Conservation (phyloP, 2,797 vertebrate species). For the Geotrypetes seraphini region DNA sequence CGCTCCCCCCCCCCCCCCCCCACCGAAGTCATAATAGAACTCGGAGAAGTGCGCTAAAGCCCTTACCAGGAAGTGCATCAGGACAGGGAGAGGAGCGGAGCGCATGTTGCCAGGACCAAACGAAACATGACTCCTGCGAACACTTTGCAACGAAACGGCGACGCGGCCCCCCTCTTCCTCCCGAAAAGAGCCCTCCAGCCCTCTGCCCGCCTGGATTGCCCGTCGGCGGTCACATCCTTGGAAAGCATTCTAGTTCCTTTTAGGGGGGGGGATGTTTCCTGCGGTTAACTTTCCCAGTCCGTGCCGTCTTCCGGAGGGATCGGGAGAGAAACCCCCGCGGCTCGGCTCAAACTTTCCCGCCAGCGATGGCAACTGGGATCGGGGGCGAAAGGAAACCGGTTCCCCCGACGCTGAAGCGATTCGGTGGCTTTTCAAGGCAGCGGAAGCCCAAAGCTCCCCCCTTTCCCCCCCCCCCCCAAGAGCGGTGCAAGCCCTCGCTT, state of each 20-base stretch:
- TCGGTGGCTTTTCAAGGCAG: too few species aligned
- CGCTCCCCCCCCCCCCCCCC: too few species aligned
- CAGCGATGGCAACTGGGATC: too few species aligned
- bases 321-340: constrained; percentile 33
- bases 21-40: too few species aligned
- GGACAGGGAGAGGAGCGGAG: constrained; percentile 78
- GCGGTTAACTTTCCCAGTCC: constrained; percentile 44
- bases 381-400: too few species aligned
- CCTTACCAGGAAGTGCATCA: constrained; percentile 94
- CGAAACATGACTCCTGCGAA: constrained; percentile 42
- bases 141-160: constrained; percentile 26
- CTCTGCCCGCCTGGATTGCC: constrained; percentile 45
- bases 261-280: constrained; percentile 36
- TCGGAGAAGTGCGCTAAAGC: too few species aligned
- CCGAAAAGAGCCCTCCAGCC: constrained; percentile 37
- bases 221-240: constrained; percentile 36
- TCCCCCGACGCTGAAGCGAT: too few species aligned
- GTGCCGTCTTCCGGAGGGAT: constrained; percentile 35
- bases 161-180: constrained; percentile 54
- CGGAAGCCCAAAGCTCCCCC: too few species aligned
- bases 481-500: too few species aligned
- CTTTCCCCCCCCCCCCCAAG: too few species aligned
- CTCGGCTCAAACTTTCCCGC: too few species aligned
- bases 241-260: constrained; percentile 44
- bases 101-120: constrained; percentile 66